phyloP scores from a whole-genome alignment of 1,140 invertebrate genomes.

The Periplaneta americana region DNA sequence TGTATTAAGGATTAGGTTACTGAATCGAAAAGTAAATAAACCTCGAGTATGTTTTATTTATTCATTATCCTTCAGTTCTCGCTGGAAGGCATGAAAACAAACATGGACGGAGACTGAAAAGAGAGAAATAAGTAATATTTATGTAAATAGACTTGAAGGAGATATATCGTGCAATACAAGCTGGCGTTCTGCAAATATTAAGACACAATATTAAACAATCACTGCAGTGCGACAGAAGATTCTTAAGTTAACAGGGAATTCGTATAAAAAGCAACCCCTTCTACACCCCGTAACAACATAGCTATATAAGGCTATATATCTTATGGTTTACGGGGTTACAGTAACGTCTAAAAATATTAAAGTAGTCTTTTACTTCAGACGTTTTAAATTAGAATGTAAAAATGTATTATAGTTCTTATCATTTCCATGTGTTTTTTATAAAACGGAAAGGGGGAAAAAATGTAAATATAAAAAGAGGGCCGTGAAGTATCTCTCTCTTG shows the following conservation, averaged over 20 bases:
- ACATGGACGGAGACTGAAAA: too few relatives aligned
- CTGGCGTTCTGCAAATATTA: too few relatives aligned
- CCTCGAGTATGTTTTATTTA: too few relatives aligned
- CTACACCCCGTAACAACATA: neutral
- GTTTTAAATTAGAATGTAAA: neutral
- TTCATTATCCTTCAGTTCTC: too few relatives aligned
- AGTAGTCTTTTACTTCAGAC: neutral
- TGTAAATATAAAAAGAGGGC: neutral
- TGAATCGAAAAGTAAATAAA: too few relatives aligned
- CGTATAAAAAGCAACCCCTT: too few relatives aligned
- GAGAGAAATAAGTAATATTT: too few relatives aligned
- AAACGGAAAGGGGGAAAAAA: neutral
- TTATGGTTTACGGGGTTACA: neutral
- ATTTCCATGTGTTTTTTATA: neutral
- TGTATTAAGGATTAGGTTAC: too few relatives aligned
- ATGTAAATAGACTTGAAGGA: too few relatives aligned
- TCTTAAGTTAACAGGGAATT: too few relatives aligned
- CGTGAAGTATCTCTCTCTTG: neutral
- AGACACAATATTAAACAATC: neutral
- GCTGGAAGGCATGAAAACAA: too few relatives aligned
- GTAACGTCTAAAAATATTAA: neutral
- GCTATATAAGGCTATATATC: neutral
- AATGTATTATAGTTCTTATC: neutral
- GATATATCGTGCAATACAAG: too few relatives aligned
- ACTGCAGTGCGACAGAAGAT: neutral